These are phyloP conservation scores for Himalopsyche tibetana DNA, from an alignment of 2,888 invertebrate genomes.

Conservation along the genomic window DNA sequence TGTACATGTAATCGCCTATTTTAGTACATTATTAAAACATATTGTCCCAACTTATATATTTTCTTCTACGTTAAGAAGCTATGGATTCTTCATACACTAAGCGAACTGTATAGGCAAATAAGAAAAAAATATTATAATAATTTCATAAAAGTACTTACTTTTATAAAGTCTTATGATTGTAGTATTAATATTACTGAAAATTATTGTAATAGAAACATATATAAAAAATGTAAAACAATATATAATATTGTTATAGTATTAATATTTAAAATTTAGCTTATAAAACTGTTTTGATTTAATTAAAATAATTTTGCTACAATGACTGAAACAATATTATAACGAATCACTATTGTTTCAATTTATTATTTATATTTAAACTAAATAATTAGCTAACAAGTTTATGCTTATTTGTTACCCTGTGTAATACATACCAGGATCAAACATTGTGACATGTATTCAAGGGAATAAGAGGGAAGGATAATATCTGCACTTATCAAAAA, in stretches of 20 bases:
- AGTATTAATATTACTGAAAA: constrained; percentile 28
- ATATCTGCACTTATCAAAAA: too few species aligned
- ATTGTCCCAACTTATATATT: neutral
- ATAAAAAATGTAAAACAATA: constrained; percentile 1
- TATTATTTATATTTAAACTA: neutral
- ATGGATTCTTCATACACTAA: constrained; percentile 11
- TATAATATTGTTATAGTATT: neutral
- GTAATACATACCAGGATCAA: too few species aligned
- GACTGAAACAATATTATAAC: neutral
- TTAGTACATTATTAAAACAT: neutral
- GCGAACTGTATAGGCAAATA: constrained; percentile 25
- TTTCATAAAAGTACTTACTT: constrained; percentile 16
- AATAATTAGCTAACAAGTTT: neutral
- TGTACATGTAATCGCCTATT: too few species aligned
- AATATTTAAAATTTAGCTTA: neutral
- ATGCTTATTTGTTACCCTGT: neutral
- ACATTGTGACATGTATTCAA: too few species aligned
- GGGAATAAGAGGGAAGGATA: too few species aligned
- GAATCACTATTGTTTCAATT: neutral
- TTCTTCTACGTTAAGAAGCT: neutral
- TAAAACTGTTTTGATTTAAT: neutral
- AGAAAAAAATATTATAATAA: neutral
- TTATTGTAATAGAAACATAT: constrained; percentile 2
- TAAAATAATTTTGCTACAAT: constrained; percentile 34
- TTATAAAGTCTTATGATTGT: constrained; percentile 43